Conservation (phyloP, 2,113 vertebrate genomes). For the Odontesthes bonariensis region DNA sequence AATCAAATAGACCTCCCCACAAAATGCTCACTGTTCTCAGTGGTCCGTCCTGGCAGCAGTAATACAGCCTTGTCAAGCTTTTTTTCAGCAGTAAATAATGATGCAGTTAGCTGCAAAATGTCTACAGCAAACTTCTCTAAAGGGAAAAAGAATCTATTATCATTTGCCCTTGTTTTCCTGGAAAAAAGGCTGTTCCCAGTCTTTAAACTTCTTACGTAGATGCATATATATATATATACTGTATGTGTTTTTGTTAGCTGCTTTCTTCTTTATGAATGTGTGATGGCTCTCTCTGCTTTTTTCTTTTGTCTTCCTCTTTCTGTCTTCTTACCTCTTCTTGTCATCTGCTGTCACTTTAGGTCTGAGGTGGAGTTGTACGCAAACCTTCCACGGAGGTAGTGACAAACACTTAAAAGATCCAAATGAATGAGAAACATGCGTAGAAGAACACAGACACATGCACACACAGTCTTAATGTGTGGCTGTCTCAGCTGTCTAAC, state of each 20-base stretch:
- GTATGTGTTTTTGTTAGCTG: conserved; percentile 46
- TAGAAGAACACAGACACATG: conserved; percentile 35
- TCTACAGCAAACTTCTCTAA: not conserved
- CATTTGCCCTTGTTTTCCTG: not conserved
- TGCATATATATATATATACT: conserved; percentile 23
- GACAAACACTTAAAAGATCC: conserved; percentile 64
- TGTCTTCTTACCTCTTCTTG: conserved; percentile 56
- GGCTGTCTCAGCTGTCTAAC: conserved; percentile 41
- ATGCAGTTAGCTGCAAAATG: not conserved
- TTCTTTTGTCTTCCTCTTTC: conserved; percentile 57
- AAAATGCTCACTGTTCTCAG: not conserved
- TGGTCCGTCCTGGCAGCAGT: not conserved
- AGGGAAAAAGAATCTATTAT: not conserved
- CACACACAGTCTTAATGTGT: conserved; percentile 16
- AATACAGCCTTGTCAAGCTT: not conserved
- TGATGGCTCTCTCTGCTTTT: conserved; percentile 57
- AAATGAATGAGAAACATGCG: conserved; percentile 35
- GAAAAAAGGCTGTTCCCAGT: not conserved
- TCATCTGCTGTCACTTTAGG: conserved; percentile 77
- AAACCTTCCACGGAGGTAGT: conserved; percentile 84
- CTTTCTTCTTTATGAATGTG: conserved; percentile 57
- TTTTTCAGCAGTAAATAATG: not conserved
- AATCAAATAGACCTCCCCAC: not conserved
- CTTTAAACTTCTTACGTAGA: conserved; percentile 49
- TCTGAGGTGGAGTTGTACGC: conserved; percentile 85